Base-by-base conservation (phyloP, 2,113 vertebrate genomes). In the Morphnarchus princeps region DNA sequence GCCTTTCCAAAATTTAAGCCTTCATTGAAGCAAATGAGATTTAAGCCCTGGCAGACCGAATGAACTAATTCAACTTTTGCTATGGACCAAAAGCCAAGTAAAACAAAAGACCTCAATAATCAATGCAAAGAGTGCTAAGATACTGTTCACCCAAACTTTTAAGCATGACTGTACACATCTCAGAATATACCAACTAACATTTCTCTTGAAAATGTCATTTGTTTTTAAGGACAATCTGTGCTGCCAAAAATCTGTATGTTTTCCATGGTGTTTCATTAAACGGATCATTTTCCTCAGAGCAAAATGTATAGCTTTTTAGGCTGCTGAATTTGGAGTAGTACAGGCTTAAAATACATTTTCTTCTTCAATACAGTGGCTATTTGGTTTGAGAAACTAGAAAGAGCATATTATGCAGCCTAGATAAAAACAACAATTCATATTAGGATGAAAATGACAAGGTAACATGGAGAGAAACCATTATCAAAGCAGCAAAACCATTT, bases 181-280 rank as follows among this genome's bases (percentile, higher is more conserved):
- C 34, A 16, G 10, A 85, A 82, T 63, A 79, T 10, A 82, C 1
- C 17, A 76, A 67, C 14, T 57, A 5, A 16, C 9, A 61, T 71
- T 86, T 55, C 36, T 40, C 43, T 65, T 91, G 36, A 90, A 95
- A 95, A 94, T 65, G 43, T 62, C 4, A 84, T 92, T 94, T 92
- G 43, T 63, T 95, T 90, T 76, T 69, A 92, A 95, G 43, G 57
- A 89, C 73, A 57, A 29, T 50, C 40, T 89, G 79, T 91, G 43
- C 65, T 92, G 93, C 69, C 77, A 94, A 91, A 89, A 95, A 89
- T 54, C 65, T 69, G 36, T 54, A 73, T 14, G 57, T 89, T 92
- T 94, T 38, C 49, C 40, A 36, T 21, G 24, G 69, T 42, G 36
- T 76, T 92, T 87, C 69, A 76, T 59, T 89, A 79, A 87, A 87